Conservation (phyloP, 1,140 invertebrate species). For the Drosophila setifemur region DNA sequence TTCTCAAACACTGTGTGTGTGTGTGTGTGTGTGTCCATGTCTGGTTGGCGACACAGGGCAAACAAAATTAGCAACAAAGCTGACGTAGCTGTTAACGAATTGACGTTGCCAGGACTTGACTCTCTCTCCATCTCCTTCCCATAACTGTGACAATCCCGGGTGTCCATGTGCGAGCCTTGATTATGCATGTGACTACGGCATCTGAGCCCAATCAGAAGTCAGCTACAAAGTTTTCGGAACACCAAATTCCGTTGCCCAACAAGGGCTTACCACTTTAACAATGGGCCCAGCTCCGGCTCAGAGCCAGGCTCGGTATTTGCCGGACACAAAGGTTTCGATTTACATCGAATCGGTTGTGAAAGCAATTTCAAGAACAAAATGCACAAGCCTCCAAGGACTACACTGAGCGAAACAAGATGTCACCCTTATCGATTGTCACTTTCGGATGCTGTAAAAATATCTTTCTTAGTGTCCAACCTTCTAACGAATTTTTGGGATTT, state of each 20-base stretch:
- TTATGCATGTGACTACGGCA: constrained; percentile 36
- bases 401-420: no score
- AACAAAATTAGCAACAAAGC: constrained; percentile 73
- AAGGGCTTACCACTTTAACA: constrained; percentile 35
- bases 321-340: constrained; percentile 36
- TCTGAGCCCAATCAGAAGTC: constrained; percentile 33
- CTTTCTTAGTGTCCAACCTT: no score
- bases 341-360: constrained; percentile 14
- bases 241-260: constrained; percentile 30
- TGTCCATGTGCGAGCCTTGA: not conserved
- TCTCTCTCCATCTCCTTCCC: constrained; percentile 2
- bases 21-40: not conserved
- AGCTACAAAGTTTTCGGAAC: constrained; percentile 19
- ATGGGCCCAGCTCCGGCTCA: not conserved
- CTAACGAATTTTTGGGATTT: no score
- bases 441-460: no score
- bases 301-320: constrained; percentile 11
- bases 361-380: constrained; percentile 12
- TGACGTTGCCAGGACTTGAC: constrained; percentile 45
- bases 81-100: constrained; percentile 73
- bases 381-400: no score
- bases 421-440: no score
- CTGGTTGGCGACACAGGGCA: constrained; percentile 47
- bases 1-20: constrained; percentile 47
- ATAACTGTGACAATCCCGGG: constrained; percentile 20